Percentiles rank a stretch among this genome's conserved stretches.
phyloP scores from a whole-genome alignment of 2,888 invertebrate species.

The Euclidia mi region DNA sequence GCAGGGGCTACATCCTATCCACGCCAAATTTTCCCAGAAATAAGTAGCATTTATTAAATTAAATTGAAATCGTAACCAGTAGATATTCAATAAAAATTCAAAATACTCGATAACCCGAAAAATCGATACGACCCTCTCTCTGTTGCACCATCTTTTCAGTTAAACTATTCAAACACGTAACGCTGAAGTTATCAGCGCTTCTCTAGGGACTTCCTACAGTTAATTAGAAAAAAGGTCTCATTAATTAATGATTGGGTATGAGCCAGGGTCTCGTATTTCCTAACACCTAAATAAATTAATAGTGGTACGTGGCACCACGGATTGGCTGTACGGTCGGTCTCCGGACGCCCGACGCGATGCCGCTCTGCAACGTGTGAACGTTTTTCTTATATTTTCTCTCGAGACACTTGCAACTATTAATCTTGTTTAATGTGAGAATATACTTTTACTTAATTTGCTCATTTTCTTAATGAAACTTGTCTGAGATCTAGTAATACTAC shows the following conservation, averaged over 20 bases:
- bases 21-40: too few species aligned
- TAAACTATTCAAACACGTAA: too few species aligned
- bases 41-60: too few species aligned
- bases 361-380: constrained; percentile 23
- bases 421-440: constrained; percentile 36
- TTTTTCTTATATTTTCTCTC: constrained; percentile 41
- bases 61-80: too few species aligned
- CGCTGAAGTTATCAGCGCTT: background rate
- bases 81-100: too few species aligned
- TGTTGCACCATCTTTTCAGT: too few species aligned
- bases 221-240: constrained; percentile 17
- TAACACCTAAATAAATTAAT: constrained; percentile 32
- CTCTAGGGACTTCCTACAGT: background rate
- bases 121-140: too few species aligned
- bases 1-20: too few species aligned
- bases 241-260: constrained; percentile 21
- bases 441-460: constrained; percentile 37
- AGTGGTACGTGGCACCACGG: constrained; percentile 14
- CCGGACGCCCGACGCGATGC: constrained; percentile 16
- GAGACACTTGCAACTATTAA: constrained; percentile 36
- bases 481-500: too few species aligned
- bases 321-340: too few species aligned
- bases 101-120: too few species aligned
- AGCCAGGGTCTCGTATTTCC: constrained; percentile 24
- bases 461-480: too few species aligned